Conservation (phyloP, 1,140 invertebrate species). For the Cherax quadricarinatus region DNA sequence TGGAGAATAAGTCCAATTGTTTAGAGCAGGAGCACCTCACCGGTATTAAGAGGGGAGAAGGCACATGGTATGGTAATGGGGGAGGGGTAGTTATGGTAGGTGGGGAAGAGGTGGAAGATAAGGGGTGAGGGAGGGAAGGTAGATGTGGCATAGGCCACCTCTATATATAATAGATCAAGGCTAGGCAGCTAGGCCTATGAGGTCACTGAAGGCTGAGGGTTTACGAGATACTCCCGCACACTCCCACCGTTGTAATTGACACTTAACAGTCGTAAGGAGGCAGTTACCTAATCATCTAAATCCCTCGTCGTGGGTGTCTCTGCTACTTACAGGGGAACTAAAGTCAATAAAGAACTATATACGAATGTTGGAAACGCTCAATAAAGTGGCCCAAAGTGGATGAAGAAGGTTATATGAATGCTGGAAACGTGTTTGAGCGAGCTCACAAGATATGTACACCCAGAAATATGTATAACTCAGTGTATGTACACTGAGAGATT, state of each 20-base stretch:
- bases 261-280: conserved; percentile 65
- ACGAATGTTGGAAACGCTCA: conserved; percentile 47
- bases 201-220: not conserved
- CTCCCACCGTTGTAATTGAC: conserved; percentile 36
- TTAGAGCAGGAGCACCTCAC: too few species aligned
- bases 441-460: too few species aligned
- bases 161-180: not conserved
- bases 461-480: too few species aligned
- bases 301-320: conserved; percentile 30
- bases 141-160: not conserved
- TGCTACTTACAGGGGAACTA: conserved; percentile 20
- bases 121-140: not conserved
- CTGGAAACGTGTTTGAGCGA: too few species aligned
- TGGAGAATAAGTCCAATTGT: too few species aligned
- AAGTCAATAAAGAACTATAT: conserved; percentile 57
- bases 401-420: too few species aligned
- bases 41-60: too few species aligned
- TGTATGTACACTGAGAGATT: too few species aligned
- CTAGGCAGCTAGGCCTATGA: conserved; percentile 9
- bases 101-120: too few species aligned
- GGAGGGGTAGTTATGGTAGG: too few species aligned
- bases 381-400: too few species aligned
- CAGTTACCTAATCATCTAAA: conserved; percentile 61
- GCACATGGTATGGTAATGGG: too few species aligned
- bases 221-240: conserved; percentile 33